Conservation (phyloP, 2,888 invertebrate species). For the Epinotia demarniana region DNA sequence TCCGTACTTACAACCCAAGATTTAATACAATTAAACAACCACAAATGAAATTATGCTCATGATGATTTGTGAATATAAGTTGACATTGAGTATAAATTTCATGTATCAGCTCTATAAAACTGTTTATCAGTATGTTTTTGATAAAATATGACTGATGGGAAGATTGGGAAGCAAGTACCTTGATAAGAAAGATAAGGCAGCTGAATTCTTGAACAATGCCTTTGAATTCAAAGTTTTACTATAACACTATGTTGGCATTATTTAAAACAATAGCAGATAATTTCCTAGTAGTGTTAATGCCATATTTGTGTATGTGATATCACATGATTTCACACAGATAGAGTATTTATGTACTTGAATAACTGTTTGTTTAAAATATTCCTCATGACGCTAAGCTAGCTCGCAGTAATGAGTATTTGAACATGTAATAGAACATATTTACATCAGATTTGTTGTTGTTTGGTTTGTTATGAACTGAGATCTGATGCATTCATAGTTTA, state of each 20-base stretch:
- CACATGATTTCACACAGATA: not conserved
- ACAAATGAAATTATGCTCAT: constrained; percentile 12
- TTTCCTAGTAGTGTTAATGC: not conserved
- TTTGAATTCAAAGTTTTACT: constrained; percentile 24
- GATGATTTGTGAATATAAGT: constrained; percentile 26
- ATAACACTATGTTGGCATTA: constrained; percentile 13
- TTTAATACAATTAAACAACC: not conserved
- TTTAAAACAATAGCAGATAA: constrained; percentile 25
- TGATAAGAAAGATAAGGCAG: constrained; percentile 62
- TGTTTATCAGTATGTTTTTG: constrained; percentile 63
- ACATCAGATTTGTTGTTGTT: not conserved
- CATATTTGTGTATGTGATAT: not conserved
- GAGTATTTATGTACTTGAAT: constrained; percentile 1
- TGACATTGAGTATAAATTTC: constrained; percentile 34
- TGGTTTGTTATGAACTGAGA: not conserved
- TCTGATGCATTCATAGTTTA: too few species aligned
- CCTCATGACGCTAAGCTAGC: not conserved
- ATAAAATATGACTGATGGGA: constrained; percentile 72
- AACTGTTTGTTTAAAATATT: constrained; percentile 16
- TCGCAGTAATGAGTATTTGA: not conserved
- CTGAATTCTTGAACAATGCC: constrained; percentile 48
- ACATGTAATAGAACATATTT: not conserved
- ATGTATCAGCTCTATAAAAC: constrained; percentile 46
- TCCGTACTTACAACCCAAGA: constrained; percentile 2
- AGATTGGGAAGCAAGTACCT: constrained; percentile 62